Conservation (phyloP, 2,888 invertebrate species). For the Tenthredo mesomela region DNA sequence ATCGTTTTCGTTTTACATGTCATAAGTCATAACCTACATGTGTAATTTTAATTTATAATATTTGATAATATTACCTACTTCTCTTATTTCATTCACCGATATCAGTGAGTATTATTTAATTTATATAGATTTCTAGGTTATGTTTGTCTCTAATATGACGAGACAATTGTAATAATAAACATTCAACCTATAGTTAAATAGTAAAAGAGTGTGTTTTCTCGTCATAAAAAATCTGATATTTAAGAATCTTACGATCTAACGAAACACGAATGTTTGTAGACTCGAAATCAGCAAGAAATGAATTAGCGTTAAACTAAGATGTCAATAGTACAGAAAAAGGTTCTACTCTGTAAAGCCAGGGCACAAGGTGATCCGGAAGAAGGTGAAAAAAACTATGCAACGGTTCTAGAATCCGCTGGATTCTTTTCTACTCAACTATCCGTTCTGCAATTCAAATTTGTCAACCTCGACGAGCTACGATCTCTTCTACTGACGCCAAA, state of each 20-base stretch:
- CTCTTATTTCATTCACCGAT: not conserved
- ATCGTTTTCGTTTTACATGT: not conserved
- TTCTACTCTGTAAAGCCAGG: constrained; percentile 72
- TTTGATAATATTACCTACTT: not conserved
- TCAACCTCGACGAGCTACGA: constrained; percentile 66
- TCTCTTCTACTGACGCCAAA: constrained; percentile 62
- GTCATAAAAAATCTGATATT: not conserved
- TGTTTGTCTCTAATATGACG: not conserved
- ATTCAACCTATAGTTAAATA: not conserved
- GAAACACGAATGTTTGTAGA: not conserved
- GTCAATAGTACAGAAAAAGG: constrained; percentile 56
- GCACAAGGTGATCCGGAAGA: constrained; percentile 66
- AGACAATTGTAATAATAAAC: not conserved
- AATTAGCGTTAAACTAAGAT: constrained; percentile 35
- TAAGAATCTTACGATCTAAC: not conserved
- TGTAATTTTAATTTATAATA: not conserved
- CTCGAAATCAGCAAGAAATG: not conserved
- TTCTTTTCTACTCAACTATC: constrained; percentile 68
- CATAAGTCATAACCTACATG: not conserved
- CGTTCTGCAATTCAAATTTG: constrained; percentile 69
- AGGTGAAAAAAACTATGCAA: constrained; percentile 65
- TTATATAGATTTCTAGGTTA: not conserved
- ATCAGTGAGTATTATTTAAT: not conserved
- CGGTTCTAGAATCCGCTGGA: constrained; percentile 66
- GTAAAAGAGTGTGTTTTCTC: not conserved